phyloP scores from a whole-genome alignment of 1,140 invertebrate species.

The Procambarus virginalis region DNA sequence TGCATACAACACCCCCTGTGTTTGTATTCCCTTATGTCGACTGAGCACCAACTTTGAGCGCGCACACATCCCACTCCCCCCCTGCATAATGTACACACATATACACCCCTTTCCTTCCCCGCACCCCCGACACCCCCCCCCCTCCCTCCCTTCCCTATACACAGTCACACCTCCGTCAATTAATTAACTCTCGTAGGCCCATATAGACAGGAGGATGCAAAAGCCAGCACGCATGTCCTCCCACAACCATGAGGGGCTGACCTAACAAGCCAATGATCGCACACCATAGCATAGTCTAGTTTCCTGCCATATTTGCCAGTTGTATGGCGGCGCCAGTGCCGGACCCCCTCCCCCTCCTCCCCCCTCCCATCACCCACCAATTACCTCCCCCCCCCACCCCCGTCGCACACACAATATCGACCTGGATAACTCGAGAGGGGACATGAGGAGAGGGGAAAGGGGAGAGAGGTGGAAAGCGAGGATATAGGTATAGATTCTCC shows the following conservation, averaged over 20 bases:
- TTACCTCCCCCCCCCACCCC: neutral
- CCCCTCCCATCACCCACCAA: neutral
- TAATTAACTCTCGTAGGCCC: neutral
- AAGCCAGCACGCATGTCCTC: neutral
- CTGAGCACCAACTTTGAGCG: neutral
- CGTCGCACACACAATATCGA: constrained; percentile 32
- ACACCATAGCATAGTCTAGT: neutral
- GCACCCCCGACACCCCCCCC: too few relatives aligned
- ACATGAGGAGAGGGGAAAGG: constrained; percentile 30
- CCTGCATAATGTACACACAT: constrained; percentile 10
- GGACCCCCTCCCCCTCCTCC: neutral
- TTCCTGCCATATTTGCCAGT: neutral
- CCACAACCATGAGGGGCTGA: too few relatives aligned
- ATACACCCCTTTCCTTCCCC: neutral
- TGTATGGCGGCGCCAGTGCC: neutral
- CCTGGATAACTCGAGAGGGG: constrained; percentile 40
- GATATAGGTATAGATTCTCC: neutral
- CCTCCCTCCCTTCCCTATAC: neutral
- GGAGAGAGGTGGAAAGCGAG: neutral
- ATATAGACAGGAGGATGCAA: neutral
- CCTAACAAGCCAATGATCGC: neutral
- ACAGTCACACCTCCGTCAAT: neutral
- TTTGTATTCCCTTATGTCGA: neutral
- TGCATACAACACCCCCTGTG: neutral
- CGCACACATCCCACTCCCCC: neutral